Evolutionary conservation across 2,797 vertebrate genomes (phyloP), one percentile per base, ranked within the genome.

Genomic region (Spinus olivaceus): DNA sequence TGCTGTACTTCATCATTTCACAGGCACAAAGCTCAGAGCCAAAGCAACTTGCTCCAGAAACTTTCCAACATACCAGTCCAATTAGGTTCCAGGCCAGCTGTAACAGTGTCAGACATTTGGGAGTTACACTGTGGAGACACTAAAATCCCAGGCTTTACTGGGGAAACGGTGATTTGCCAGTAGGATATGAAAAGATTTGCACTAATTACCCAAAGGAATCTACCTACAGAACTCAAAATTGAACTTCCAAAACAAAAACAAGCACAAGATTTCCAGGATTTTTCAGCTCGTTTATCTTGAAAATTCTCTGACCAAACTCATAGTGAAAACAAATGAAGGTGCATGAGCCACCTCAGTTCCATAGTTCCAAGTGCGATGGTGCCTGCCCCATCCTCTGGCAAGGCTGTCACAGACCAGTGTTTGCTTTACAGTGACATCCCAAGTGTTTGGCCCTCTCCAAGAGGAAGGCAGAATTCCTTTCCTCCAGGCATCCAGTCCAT

Each of bases 31-130:
- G 90, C 85, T 92, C 2, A 1, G 28, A 92, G 81, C 94, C 91
- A 91, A 54, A 92, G 74, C 4, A 0, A 92, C 93, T 96, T 90
- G 93, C 81, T 95, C 90, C 90, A 93, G 90, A 85, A 96, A 90
- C 86, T 95, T 96, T 92, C 94, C 94, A 92, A 42, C 88, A 92
- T 56, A 79, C 78, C 94, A 95, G 86, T 82, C 90, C 93, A 95
- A 93, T 95, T 96, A 92, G 86, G 88, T 95, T 94, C 63, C 93
- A 87, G 90, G 94, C 95, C 96, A 97, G 93, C 90, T 94, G 66
- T 63, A 96, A 81, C 39, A 73, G 59, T 84, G 95, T 93, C 92
- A 88, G 88, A 90, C 67, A 71, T 50, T 93, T 69, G 22, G 3
- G 81, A 95, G 86, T 79, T 86, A 84, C 81, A 72, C 80, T 60